A percentile compares a stretch with the other conserved stretches of the same genome.
Conservation (phyloP, 2,888 invertebrate species). For the Drymonia ruficornis region DNA sequence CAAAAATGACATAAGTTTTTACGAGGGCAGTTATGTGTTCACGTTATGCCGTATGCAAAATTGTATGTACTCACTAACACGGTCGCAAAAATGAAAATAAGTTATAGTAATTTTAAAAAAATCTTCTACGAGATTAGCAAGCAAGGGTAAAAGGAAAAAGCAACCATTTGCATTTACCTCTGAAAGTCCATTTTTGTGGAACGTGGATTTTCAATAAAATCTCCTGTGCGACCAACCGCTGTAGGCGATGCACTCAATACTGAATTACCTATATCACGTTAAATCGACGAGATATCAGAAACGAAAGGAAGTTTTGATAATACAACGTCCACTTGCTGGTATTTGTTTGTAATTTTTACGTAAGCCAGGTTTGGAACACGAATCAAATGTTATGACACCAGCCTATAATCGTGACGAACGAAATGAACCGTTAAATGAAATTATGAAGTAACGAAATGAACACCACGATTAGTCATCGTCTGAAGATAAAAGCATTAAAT, state of each 20-base stretch:
- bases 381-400: constrained; percentile 28
- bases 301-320: constrained; percentile 73
- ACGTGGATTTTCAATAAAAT: constrained; percentile 40
- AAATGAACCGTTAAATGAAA: constrained; percentile 10
- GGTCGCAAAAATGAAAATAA: too few species aligned
- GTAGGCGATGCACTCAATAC: constrained; percentile 50
- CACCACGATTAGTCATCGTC: constrained; percentile 9
- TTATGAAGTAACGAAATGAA: constrained; percentile 6
- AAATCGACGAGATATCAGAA: constrained; percentile 48
- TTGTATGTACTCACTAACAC: too few species aligned
- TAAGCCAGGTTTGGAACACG: constrained; percentile 20
- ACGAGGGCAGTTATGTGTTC: background rate
- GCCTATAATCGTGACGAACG: constrained; percentile 10
- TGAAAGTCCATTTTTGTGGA: constrained; percentile 30
- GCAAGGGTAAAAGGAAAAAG: constrained; percentile 9
- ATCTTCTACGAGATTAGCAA: too few species aligned
- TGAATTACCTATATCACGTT: constrained; percentile 52
- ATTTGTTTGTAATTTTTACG: constrained; percentile 37
- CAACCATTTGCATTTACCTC: constrained; percentile 37
- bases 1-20: background rate
- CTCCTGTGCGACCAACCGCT: constrained; percentile 30
- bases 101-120: too few species aligned
- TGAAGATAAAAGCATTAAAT: constrained; percentile 18
- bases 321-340: constrained; percentile 43
- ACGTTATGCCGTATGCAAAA: too few species aligned